Percentiles rank a stretch among this genome's conserved stretches.
Evolutionary conservation across 64 coral and sea anemone genomes (phyloP).

Genomic region (Porites australiensis): DNA sequence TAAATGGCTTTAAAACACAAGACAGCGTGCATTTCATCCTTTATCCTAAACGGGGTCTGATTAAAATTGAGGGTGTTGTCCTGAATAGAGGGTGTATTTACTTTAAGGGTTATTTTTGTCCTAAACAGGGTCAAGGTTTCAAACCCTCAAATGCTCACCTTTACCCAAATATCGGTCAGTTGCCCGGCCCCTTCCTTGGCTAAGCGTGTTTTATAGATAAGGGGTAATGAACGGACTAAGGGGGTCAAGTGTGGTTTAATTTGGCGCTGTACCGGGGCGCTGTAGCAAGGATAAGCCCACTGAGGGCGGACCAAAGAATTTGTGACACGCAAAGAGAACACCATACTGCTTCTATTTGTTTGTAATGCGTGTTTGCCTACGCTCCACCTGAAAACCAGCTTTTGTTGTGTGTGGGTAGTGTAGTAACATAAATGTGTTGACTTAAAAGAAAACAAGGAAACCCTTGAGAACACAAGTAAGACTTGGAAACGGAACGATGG

Average conservation of each 20-base stretch:
- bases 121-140: too few species aligned
- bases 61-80: neutral
- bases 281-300: neutral
- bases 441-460: constrained; percentile 5
- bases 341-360: neutral
- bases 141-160: neutral
- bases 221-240: constrained; percentile 3
- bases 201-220: neutral
- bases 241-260: neutral
- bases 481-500: constrained; percentile 12
- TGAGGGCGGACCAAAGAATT: neutral
- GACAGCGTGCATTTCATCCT: neutral
- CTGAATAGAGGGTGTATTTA: constrained; percentile 1
- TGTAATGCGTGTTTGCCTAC: too few species aligned
- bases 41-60: neutral
- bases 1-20: constrained; percentile 4
- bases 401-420: too few species aligned
- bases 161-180: neutral
- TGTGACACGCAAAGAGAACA: constrained; percentile 3
- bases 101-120: neutral
- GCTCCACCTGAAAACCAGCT: too few species aligned
- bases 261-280: neutral
- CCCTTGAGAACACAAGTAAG: neutral
- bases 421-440: neutral
- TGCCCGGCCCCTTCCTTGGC: neutral